Conservation (phyloP, 2,113 vertebrate genomes). For the Microtus richardsoni region DNA sequence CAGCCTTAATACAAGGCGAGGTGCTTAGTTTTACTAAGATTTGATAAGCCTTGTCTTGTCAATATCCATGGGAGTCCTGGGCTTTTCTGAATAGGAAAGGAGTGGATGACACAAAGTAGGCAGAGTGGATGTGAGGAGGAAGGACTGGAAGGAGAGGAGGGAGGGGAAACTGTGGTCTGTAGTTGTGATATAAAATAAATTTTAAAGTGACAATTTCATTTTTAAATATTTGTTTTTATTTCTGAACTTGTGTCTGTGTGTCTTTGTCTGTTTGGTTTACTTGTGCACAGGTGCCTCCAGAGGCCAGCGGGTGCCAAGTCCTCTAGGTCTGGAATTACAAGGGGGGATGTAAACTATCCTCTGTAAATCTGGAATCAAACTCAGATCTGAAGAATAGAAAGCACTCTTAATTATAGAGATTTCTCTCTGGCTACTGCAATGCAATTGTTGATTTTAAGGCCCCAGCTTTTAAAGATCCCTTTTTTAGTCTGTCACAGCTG, state of each 20-base stretch:
- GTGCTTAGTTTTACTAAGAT: not conserved
- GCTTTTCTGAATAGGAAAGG: not conserved
- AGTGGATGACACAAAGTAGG: not conserved
- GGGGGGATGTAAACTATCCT: not conserved
- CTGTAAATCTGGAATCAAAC: not conserved
- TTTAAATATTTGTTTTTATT: not conserved
- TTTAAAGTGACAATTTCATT: not conserved
- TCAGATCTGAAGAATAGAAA: not conserved
- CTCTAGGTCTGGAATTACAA: not conserved
- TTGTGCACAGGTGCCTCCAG: not conserved
- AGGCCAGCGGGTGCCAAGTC: not conserved
- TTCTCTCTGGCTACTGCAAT: not conserved
- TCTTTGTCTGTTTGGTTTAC: not conserved
- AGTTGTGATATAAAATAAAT: not conserved
- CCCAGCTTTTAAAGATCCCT: not conserved
- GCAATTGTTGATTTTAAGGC: not conserved
- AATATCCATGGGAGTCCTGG: not conserved
- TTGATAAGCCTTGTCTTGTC: not conserved
- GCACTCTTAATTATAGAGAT: not conserved
- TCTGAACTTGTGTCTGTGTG: not conserved
- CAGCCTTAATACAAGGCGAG: not conserved
- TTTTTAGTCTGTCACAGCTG: not conserved
- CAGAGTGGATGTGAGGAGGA: rapidly evolving
- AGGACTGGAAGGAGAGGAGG: not conserved
- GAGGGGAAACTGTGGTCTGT: not conserved